Conservation (phyloP, 2,888 invertebrate species). For the Latrodectus hesperus region DNA sequence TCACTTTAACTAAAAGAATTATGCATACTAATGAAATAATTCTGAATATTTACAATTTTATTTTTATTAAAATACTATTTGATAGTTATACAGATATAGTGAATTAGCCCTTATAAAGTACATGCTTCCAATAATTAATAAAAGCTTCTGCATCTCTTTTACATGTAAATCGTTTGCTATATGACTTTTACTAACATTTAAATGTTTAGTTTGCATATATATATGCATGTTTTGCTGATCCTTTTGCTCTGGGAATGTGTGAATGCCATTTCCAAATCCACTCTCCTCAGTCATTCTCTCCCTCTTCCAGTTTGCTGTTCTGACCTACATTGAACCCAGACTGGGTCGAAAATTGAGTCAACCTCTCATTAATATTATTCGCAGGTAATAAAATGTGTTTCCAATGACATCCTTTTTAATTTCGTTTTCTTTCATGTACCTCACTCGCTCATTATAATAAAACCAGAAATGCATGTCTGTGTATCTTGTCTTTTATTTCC, state of each 20-base stretch:
- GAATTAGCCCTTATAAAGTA: no score
- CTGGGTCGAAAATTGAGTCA: conserved; percentile 90
- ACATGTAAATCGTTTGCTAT: conserved; percentile 34
- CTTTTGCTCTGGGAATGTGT: conserved; percentile 67
- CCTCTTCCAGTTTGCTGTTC: conserved; percentile 84
- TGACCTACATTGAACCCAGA: conserved; percentile 89
- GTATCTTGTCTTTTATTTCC: conserved; percentile 3
- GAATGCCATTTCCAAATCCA: conserved; percentile 68
- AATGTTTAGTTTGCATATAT: conserved; percentile 57
- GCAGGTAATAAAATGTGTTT: conserved; percentile 82
- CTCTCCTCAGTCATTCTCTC: conserved; percentile 69
- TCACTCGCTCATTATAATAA: background rate
- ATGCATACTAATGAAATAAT: no score
- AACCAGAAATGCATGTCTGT: background rate
- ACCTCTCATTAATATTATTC: conserved; percentile 91
- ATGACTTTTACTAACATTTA: conserved; percentile 40
- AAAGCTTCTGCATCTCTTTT: conserved; percentile 20
- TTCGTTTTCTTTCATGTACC: conserved; percentile 43
- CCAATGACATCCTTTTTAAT: conserved; percentile 66
- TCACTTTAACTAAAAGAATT: no score
- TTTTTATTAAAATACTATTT: no score
- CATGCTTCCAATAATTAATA: no score
- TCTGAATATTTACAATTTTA: no score
- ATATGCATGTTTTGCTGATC: conserved; percentile 61
- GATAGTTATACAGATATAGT: no score